A percentile compares a stretch with the other conserved stretches of the same genome.
Evolutionary conservation across 2,113 vertebrate genomes (phyloP).

Genomic region (Probosciger aterrimus): DNA sequence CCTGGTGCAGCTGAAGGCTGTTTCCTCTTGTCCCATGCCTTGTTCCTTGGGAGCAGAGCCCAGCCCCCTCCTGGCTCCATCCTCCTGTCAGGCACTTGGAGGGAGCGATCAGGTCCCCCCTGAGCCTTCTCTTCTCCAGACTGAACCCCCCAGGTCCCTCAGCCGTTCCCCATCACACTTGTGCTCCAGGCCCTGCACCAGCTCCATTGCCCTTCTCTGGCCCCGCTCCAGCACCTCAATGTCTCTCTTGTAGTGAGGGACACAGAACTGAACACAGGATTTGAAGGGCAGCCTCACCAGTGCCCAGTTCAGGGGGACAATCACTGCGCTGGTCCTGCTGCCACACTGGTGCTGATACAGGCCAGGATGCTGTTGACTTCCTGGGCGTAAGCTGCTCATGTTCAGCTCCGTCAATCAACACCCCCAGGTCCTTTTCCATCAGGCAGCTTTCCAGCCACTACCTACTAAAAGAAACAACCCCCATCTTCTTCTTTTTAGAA

Average conservation of each 20-base stretch:
- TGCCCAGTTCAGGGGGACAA: neutral
- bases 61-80: no score
- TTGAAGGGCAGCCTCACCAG: neutral
- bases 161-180: no score
- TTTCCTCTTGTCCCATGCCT: no score
- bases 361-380: neutral
- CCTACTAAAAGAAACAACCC: neutral
- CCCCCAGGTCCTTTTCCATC: neutral
- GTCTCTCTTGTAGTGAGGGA: neutral
- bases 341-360: no score
- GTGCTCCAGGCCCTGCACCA: neutral
- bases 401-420: neutral
- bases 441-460: neutral
- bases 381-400: neutral
- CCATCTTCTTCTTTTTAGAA: neutral
- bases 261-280: neutral
- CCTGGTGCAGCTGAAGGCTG: no score
- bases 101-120: no score
- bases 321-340: neutral
- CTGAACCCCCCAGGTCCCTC: no score
- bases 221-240: neutral
- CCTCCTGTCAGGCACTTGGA: no score
- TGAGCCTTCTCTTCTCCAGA: no score
- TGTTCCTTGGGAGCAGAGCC: no score
- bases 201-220: neutral